Base-by-base conservation (phyloP, 2,888 invertebrate genomes). In the Myopa testacea region DNA sequence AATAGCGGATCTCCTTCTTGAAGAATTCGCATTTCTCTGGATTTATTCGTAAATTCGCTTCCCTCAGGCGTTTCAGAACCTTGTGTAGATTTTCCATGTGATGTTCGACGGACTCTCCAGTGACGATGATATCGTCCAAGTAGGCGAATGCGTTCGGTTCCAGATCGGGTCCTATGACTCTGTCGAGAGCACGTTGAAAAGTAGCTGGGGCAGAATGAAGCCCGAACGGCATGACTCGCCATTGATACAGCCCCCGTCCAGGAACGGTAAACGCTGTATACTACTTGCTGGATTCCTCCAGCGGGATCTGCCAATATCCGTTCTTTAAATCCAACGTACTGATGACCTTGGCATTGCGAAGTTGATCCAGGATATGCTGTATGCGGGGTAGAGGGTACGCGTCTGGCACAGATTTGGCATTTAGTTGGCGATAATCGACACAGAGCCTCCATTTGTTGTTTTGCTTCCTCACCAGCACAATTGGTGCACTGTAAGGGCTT, bases 111-210 rank as follows among this genome's bases (percentile, higher is more conserved):
- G 38, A 68, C 38, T 37, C 40, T 14, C 68, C 68, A 40, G 26
- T 68, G 5, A 63, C 63, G 37, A 67, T 65, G 16, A 52, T 75
- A 3, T 55, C 45, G 34, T 74, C 74, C 4, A 74, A 45, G 45
- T 74, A 74, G 4, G 75, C 75, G n/a, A 75, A 75, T 1, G 75
- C 67, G 38, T 65, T 5, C 8, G 74, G 63, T 74, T 63, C 74
- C 34, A 74, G 4, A 4, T 74, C 74, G 1, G 45, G 52, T 34
- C 67, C 67, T 12, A 63, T 63, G 7, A 63, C 37, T 16, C 16
- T 10, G 16, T 55, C 55, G 10, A 55, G 55, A 7, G 55, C 55
- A 16, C 55, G 55, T 14, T 55, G 55, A 63, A 63, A 63, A 7
- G 63, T 63, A 14, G 34, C 63, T 26, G 63, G 34, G 4, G 63